Conservation (phyloP, 2,113 vertebrate genomes). For the Narcine bancroftii region DNA sequence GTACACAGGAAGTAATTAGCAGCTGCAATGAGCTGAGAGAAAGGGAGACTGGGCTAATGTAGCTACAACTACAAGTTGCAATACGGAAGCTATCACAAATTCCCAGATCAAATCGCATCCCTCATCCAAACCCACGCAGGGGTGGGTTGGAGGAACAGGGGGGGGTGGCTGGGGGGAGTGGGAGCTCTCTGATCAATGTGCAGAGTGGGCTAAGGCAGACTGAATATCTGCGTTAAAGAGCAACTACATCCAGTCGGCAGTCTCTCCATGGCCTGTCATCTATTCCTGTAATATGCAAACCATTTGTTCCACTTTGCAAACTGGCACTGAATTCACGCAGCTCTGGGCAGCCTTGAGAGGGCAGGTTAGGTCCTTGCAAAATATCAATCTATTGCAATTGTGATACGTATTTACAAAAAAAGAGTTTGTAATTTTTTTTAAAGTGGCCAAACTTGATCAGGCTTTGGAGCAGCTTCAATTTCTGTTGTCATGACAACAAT, state of each 20-base stretch:
- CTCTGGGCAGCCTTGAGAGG: background rate
- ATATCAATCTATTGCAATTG: background rate
- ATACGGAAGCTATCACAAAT: too few relatives aligned
- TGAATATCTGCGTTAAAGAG: too few relatives aligned
- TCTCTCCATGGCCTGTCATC: background rate
- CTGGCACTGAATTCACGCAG: background rate
- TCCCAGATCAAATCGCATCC: background rate
- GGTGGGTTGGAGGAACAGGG: too few relatives aligned
- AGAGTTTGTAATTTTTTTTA: background rate
- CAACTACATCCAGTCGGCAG: too few relatives aligned
- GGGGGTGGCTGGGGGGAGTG: too few relatives aligned
- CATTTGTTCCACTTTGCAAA: background rate
- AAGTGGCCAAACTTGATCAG: background rate
- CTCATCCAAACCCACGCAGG: background rate
- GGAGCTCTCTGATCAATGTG: too few relatives aligned
- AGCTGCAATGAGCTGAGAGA: background rate
- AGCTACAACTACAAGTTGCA: background rate
- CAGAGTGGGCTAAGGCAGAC: too few relatives aligned
- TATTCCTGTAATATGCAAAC: background rate
- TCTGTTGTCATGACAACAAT: constrained; percentile 16
- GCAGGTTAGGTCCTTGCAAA: background rate
- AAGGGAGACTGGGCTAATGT: background rate
- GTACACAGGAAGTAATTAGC: background rate
- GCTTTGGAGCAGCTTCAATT: background rate
- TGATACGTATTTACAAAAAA: background rate